Percentiles rank a stretch among this genome's conserved stretches.
phyloP scores from a whole-genome alignment of 53 echinoderm and acorn worm species.

The Henricia sp. region DNA sequence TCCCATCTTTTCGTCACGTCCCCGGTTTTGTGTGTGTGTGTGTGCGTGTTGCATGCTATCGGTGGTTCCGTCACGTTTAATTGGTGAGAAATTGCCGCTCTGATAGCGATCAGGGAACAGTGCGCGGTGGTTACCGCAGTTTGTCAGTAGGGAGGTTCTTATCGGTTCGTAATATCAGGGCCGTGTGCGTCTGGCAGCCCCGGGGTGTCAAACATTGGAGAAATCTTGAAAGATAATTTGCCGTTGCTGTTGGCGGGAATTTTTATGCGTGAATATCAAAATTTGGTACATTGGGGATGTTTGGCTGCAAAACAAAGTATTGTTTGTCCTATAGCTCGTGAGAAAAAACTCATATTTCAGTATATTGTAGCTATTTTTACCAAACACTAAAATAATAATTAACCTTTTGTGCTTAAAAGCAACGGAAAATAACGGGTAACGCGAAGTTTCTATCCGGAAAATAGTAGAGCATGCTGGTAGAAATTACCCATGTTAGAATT shows the following conservation, averaged over 20 bases:
- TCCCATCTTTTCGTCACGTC: neutral
- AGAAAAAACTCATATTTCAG: too few relatives aligned
- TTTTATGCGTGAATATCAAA: neutral
- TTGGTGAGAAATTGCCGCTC: conserved; percentile 23
- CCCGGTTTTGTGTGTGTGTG: neutral
- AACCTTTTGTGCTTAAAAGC: too few relatives aligned
- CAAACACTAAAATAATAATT: too few relatives aligned
- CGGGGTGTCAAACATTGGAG: neutral
- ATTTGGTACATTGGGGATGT: neutral
- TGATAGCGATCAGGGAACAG: conserved; percentile 4
- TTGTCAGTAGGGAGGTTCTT: neutral
- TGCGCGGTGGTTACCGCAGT: conserved; percentile 7
- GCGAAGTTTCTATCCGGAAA: too few relatives aligned
- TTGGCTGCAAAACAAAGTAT: too few relatives aligned
- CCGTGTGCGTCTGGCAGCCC: neutral
- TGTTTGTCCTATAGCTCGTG: too few relatives aligned
- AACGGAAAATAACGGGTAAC: too few relatives aligned
- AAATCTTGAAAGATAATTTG: neutral
- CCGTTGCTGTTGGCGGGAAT: neutral
- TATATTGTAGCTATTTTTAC: too few relatives aligned
- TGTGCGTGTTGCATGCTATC: neutral
- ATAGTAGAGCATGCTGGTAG: too few relatives aligned
- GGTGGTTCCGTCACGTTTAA: conserved; percentile 3
- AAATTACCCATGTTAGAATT: too few relatives aligned
- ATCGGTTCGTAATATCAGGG: conserved; percentile 8